These are phyloP conservation scores for Periophthalmodon schlosseri DNA, from an alignment of 2,113 vertebrate genomes.

Conservation along the genomic window DNA sequence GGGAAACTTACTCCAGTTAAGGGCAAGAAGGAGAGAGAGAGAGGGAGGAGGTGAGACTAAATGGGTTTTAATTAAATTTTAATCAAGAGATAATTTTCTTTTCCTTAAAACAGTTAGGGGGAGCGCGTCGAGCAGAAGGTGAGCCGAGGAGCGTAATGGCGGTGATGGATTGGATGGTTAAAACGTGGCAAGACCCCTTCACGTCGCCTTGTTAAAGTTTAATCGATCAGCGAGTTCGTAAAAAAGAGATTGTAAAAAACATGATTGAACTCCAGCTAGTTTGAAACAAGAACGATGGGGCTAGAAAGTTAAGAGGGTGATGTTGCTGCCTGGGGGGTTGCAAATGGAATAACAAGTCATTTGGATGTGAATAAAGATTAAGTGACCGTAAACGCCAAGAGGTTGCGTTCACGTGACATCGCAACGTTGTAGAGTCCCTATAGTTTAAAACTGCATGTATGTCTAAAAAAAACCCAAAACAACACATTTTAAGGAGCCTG, in stretches of 20 bases:
- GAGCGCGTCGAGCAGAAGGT: conserved; percentile 42
- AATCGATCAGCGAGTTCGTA: conserved; percentile 74
- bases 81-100: conserved; percentile 76
- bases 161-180: conserved; percentile 76
- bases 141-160: conserved; percentile 34
- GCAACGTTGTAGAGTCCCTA: too few relatives aligned
- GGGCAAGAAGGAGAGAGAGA: conserved; percentile 32
- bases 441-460: too few relatives aligned
- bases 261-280: conserved; percentile 26
- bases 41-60: conserved; percentile 55
- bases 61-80: conserved; percentile 80
- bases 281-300: background rate
- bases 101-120: conserved; percentile 62
- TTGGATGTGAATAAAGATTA: background rate
- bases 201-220: conserved; percentile 72
- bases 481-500: too few relatives aligned
- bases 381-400: background rate
- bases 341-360: background rate
- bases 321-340: background rate
- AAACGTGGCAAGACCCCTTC: conserved; percentile 67
- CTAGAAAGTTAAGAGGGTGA: background rate
- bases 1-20: conserved; percentile 59
- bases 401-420: too few relatives aligned
- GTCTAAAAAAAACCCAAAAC: too few relatives aligned
- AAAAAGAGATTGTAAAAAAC: conserved; percentile 52